A percentile compares a stretch with the other conserved stretches of the same genome.
Evolutionary conservation across 2,888 invertebrate genomes (phyloP).

Genomic region (Deilephila elpenor): DNA sequence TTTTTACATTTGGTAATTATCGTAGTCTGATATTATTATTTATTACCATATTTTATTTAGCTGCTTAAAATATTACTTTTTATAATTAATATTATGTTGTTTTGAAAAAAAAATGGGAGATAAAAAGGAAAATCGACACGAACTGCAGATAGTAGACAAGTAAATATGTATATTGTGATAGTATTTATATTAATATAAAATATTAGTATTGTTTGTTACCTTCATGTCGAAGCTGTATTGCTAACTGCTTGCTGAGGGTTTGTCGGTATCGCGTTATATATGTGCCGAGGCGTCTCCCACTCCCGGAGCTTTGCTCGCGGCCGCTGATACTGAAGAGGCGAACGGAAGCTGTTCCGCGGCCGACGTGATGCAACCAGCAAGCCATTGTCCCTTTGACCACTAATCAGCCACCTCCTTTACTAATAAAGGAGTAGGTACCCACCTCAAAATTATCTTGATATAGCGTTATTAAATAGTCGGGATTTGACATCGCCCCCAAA

Average conservation of each 20-base stretch:
- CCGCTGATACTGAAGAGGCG: conserved; percentile 63
- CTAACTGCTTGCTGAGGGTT: conserved; percentile 74
- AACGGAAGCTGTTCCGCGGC: conserved; percentile 74
- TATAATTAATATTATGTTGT: no score
- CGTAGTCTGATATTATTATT: no score
- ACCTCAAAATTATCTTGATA: not conserved
- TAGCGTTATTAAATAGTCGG: not conserved
- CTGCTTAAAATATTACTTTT: no score
- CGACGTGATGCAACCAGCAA: conserved; percentile 75
- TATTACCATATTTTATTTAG: no score
- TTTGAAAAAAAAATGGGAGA: not conserved
- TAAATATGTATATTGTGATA: not conserved
- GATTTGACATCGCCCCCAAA: not conserved
- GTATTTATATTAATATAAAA: conserved; percentile 4
- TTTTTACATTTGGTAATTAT: no score
- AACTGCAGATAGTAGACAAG: not conserved
- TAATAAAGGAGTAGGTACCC: not conserved
- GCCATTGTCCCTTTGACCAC: conserved; percentile 67
- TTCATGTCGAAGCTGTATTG: conserved; percentile 79
- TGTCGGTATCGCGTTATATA: conserved; percentile 74
- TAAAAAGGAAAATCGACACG: not conserved
- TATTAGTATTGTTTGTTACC: conserved; percentile 55
- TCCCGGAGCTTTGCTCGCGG: conserved; percentile 49
- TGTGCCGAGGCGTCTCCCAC: conserved; percentile 71
- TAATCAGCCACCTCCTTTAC: conserved; percentile 13